Percentiles rank a stretch among this genome's conserved stretches.
These are phyloP conservation scores for Margaritifera margaritifera DNA, from an alignment of 2,888 invertebrate genomes.

Conservation along the genomic window DNA sequence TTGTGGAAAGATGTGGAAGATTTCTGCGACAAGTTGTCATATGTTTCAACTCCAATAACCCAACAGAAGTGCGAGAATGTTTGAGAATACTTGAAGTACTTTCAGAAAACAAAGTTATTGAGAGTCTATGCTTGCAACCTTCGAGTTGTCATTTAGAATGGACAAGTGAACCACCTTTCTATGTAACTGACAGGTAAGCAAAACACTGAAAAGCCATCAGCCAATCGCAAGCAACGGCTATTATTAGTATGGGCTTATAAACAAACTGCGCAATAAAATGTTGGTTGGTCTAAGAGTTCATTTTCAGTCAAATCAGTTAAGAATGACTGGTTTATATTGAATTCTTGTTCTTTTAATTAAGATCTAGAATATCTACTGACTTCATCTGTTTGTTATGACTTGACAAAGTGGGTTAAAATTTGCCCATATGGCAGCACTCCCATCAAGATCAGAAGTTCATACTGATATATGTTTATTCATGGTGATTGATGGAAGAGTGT, in stretches of 20 bases:
- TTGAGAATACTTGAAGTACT: conserved; percentile 60
- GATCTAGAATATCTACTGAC: no score
- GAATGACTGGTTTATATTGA: no score
- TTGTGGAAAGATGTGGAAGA: conserved; percentile 67
- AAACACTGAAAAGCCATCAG: conserved; percentile 21
- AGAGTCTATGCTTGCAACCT: conserved; percentile 65
- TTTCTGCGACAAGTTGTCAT: conserved; percentile 67
- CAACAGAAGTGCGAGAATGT: conserved; percentile 63
- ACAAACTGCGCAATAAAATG: conserved; percentile 8
- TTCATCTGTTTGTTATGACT: no score
- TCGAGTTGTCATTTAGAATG: conserved; percentile 70
- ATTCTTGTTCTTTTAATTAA: no score
- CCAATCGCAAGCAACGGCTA: conserved; percentile 12
- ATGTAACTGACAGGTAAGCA: conserved; percentile 55
- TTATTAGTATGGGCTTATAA: conserved; percentile 16
- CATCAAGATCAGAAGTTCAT: no score
- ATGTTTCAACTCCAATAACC: conserved; percentile 65
- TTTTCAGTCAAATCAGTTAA: no score
- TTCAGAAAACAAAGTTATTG: conserved; percentile 64
- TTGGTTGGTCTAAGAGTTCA: no score
- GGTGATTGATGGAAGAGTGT: no score
- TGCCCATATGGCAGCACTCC: no score
- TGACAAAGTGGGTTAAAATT: no score
- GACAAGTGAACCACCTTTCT: conserved; percentile 78
- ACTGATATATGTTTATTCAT: no score